A percentile compares a stretch with the other conserved stretches of the same genome.
Conservation (phyloP, 2,888 invertebrate genomes). For the Microplitis deprimator region DNA sequence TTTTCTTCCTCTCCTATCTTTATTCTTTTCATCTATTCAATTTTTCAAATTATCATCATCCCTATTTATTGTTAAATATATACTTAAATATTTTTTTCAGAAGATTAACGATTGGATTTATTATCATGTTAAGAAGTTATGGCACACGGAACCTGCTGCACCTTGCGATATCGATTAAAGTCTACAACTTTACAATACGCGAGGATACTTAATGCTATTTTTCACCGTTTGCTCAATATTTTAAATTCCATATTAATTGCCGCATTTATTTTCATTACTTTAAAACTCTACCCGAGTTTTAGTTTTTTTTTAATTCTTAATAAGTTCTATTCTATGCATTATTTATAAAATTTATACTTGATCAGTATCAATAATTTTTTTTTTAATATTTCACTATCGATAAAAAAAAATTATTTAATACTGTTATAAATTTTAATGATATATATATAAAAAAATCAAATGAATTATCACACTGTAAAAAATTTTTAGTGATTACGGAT, state of each 20-base stretch:
- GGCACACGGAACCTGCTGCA: constrained; percentile 1
- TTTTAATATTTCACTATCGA: too few species aligned
- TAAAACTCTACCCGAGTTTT: background rate
- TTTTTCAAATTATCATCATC: background rate
- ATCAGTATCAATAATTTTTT: too few species aligned
- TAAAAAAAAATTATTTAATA: too few species aligned
- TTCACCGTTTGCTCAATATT: constrained; percentile 1
- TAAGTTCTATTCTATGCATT: background rate
- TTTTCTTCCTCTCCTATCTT: background rate
- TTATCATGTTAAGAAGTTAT: background rate
- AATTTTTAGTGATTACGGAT: too few species aligned
- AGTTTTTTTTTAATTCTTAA: background rate
- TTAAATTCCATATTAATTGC: background rate
- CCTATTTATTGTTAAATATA: background rate
- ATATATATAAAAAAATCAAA: too few species aligned
- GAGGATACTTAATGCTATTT: background rate
- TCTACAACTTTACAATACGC: background rate
- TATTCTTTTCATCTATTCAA: background rate
- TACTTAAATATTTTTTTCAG: background rate
- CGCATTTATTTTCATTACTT: constrained; percentile 1
- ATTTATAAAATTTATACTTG: too few species aligned
- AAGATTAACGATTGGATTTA: background rate
- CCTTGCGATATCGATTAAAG: background rate
- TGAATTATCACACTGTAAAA: too few species aligned
- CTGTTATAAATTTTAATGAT: too few species aligned